These are phyloP conservation scores for Mus spretus DNA, from an alignment of 2,797 vertebrate species.

Conservation along the genomic window DNA sequence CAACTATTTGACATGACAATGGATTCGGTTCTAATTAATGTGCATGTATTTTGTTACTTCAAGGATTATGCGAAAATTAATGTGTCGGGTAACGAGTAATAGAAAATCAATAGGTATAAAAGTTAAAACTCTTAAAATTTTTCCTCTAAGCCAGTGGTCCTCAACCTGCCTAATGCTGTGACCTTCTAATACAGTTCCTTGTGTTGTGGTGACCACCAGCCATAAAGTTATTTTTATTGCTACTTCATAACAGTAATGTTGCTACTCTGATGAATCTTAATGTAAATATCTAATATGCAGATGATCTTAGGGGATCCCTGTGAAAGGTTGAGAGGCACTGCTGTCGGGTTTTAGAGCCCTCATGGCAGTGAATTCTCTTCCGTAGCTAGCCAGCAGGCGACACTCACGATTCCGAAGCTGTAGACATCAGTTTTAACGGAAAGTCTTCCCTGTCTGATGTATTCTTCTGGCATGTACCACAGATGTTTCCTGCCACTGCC, in stretches of 20 bases:
- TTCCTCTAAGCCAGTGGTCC: neutral
- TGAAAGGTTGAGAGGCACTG: neutral
- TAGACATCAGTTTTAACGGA: constrained; percentile 89
- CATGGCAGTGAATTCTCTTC: neutral
- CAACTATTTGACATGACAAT: constrained; percentile 28
- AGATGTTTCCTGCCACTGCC: constrained; percentile 79
- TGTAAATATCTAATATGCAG: neutral
- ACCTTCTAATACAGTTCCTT: neutral
- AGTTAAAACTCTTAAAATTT: neutral
- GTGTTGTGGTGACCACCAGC: neutral
- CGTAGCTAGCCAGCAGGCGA: neutral
- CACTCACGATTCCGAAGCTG: constrained; percentile 89
- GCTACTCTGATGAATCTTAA: neutral
- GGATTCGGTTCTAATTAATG: neutral
- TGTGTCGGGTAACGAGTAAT: neutral
- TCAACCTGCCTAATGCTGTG: neutral
- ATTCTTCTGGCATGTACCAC: constrained; percentile 90
- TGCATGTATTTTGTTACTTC: constrained; percentile 69
- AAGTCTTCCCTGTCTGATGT: constrained; percentile 88
- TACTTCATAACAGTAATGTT: neutral
- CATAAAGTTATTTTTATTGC: neutral
- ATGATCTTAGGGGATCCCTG: neutral
- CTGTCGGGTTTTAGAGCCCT: neutral
- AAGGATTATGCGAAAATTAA: constrained; percentile 40
- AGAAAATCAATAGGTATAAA: constrained; percentile 50